Conservation (phyloP, 2,797 vertebrate species). For the Graptemys geographica region DNA sequence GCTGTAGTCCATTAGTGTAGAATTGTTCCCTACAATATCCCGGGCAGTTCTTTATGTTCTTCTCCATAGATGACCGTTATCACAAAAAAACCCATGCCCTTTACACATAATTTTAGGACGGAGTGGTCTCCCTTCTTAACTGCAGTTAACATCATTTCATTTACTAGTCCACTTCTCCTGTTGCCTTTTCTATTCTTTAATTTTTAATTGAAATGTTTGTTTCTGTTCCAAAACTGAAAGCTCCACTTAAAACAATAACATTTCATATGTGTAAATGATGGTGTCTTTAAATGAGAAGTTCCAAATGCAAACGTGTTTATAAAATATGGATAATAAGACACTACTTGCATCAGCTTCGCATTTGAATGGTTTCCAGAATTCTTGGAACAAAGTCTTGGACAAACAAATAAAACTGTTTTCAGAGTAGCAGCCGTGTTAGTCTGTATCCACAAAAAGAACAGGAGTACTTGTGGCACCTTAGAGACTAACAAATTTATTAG, state of each 20-base stretch:
- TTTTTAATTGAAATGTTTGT: neutral
- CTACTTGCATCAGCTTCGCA: neutral
- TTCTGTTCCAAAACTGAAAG: neutral
- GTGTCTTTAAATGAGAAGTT: neutral
- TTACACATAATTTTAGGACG: neutral
- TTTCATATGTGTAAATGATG: neutral
- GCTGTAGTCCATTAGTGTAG: neutral
- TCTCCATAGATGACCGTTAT: neutral
- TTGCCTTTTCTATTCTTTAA: neutral
- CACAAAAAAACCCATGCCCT: neutral
- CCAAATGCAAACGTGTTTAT: neutral
- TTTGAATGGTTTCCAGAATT: conserved; percentile 11
- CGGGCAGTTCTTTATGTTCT: neutral
- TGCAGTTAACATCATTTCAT: neutral
- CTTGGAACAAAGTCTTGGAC: neutral
- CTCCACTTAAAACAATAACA: neutral
- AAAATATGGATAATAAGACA: neutral
- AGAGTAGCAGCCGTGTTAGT: no score
- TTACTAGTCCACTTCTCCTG: neutral
- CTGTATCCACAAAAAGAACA: no score
- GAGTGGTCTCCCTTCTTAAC: neutral
- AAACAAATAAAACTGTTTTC: neutral
- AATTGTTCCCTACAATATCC: neutral
- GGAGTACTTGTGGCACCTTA: no score
- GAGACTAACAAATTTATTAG: no score